Conservation (phyloP, 2,888 invertebrate species). For the Drosophila hamatofila region DNA sequence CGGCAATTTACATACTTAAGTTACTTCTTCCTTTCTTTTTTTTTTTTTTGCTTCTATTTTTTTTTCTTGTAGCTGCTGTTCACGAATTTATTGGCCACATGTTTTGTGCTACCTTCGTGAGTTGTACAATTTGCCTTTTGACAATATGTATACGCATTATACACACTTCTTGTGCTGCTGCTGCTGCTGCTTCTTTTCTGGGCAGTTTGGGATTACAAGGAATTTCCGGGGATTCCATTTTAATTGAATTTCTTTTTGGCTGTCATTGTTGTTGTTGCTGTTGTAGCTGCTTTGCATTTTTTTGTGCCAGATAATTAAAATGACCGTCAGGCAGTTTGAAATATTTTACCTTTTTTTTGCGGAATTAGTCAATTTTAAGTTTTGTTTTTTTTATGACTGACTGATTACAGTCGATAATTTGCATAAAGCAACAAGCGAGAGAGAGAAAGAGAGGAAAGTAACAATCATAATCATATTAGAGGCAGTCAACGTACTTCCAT, state of each 20-base stretch:
- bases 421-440: constrained; percentile 48
- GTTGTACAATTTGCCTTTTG: constrained; percentile 76
- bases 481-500: constrained; percentile 17
- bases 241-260: constrained; percentile 72
- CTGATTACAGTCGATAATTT: constrained; percentile 63
- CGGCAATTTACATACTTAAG: constrained; percentile 82
- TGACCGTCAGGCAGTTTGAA: constrained; percentile 38
- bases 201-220: constrained; percentile 70
- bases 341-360: constrained; percentile 28
- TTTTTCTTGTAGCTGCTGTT: constrained; percentile 14
- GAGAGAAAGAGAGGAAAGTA: constrained; percentile 22
- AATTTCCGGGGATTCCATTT: constrained; percentile 78
- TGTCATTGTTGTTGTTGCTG: constrained; percentile 41
- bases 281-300: constrained; percentile 54
- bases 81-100: constrained; percentile 77
- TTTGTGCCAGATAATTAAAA: constrained; percentile 70
- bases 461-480: constrained; percentile 68
- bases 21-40: constrained; percentile 28
- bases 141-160: constrained; percentile 59
- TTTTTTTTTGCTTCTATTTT: not conserved
- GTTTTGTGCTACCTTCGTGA: constrained; percentile 77
- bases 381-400: constrained; percentile 37
- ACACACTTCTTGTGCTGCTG: constrained; percentile 16
- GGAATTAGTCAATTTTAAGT: constrained; percentile 34
- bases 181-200: constrained; percentile 24